Conservation (phyloP, 2,797 vertebrate genomes). For the Pseudochaenichthys georgianus region DNA sequence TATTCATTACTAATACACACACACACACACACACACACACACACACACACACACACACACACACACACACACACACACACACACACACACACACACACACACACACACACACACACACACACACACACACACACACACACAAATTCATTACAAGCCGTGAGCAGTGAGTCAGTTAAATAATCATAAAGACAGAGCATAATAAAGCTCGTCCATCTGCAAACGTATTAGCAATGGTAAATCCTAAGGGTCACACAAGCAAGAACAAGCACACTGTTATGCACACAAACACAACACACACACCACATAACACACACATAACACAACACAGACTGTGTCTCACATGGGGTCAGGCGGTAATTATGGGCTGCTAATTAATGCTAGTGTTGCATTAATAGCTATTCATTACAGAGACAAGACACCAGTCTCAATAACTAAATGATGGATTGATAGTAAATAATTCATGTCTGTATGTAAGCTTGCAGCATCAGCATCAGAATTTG, state of each 20-base stretch:
- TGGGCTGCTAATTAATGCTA: constrained; percentile 49
- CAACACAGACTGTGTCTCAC: background rate
- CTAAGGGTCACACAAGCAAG: constrained; percentile 45
- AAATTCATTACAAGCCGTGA: background rate
- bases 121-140: constrained; percentile 14
- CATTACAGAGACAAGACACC: constrained; percentile 38
- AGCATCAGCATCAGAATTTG: constrained; percentile 3
- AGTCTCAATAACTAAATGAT: constrained; percentile 27
- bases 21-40: constrained; percentile 9
- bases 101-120: constrained; percentile 4
- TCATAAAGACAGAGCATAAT: constrained; percentile 68
- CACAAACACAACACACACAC: constrained; percentile 8
- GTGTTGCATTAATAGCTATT: constrained; percentile 45
- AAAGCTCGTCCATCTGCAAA: constrained; percentile 67
- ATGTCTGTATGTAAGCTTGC: constrained; percentile 16
- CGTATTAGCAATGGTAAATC: constrained; percentile 61
- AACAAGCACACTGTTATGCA: constrained; percentile 11
- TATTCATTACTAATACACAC: constrained; percentile 37
- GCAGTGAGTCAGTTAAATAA: constrained; percentile 66
- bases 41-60: constrained; percentile 14
- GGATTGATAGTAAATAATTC: constrained; percentile 7
- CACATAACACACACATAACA: background rate
- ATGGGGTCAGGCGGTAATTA: constrained; percentile 42
- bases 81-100: constrained; percentile 10
- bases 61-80: constrained; percentile 14